Percentiles rank a stretch among this genome's conserved stretches.
Conservation (phyloP, 2,888 invertebrate species). For the Conchocele bisecta region DNA sequence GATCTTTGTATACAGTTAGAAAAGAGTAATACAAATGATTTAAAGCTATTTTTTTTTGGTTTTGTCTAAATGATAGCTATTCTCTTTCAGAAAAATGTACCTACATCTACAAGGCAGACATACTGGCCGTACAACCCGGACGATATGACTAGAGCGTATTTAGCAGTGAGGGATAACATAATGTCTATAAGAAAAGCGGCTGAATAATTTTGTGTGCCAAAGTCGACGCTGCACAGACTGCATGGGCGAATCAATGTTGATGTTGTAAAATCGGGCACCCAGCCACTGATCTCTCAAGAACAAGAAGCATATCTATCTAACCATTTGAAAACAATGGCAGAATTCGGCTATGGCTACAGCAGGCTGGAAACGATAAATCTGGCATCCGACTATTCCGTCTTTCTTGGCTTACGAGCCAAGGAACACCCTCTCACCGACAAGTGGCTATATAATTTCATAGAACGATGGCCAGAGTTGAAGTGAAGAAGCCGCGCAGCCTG, state of each 20-base stretch:
- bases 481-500: conserved; percentile 21
- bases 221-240: conserved; percentile 9
- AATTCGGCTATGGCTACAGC: conserved; percentile 35
- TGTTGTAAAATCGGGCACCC: conserved; percentile 13
- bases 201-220: conserved; percentile 14
- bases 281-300: neutral
- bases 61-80: too few relatives aligned
- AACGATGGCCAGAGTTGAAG: conserved; percentile 23
- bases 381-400: conserved; percentile 27
- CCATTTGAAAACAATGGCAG: conserved; percentile 11
- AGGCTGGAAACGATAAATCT: conserved; percentile 30
- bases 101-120: too few relatives aligned
- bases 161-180: neutral
- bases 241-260: conserved; percentile 13
- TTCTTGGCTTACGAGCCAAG: neutral
- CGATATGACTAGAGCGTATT: conserved; percentile 11
- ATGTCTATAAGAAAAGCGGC: conserved; percentile 13
- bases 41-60: too few relatives aligned
- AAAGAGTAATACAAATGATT: too few relatives aligned
- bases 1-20: too few relatives aligned
- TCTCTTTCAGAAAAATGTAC: too few relatives aligned
- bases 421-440: neutral
- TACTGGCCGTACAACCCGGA: neutral
- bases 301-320: conserved; percentile 4
- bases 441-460: conserved; percentile 13